Conservation (phyloP, 2,888 invertebrate genomes). For the Platerodrilus igneus region DNA sequence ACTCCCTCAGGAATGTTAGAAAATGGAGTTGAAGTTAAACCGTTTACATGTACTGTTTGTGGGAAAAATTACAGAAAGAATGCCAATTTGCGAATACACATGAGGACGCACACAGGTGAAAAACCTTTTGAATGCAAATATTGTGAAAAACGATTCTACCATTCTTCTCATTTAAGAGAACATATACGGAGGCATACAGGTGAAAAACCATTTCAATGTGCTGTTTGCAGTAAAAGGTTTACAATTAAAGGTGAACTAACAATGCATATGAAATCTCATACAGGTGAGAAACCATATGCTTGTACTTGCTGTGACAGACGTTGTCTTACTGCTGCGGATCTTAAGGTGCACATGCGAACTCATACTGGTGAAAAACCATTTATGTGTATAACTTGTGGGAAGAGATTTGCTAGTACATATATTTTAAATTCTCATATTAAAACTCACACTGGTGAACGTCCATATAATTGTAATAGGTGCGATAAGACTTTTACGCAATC, state of each 20-base stretch:
- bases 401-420: conserved; percentile 58
- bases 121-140: conserved; percentile 47
- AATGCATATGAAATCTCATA: conserved; percentile 54
- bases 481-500: conserved; percentile 59
- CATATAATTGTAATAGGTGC: conserved; percentile 55
- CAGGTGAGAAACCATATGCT: conserved; percentile 52
- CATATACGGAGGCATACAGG: conserved; percentile 45
- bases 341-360: conserved; percentile 51
- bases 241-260: conserved; percentile 44
- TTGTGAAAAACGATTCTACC: conserved; percentile 45
- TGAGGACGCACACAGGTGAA: conserved; percentile 45
- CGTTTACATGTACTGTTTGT: conserved; percentile 39
- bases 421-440: conserved; percentile 57
- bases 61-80: conserved; percentile 43
- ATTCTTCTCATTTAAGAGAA: conserved; percentile 43
- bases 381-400: conserved; percentile 39
- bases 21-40: conserved; percentile 27
- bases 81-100: conserved; percentile 44
- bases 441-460: conserved; percentile 60
- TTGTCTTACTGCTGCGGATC: conserved; percentile 53
- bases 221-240: conserved; percentile 42
- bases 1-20: conserved; percentile 30
- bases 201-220: conserved; percentile 45
- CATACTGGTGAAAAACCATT: conserved; percentile 46
- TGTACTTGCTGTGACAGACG: conserved; percentile 55